phyloP scores from a whole-genome alignment of 2,888 invertebrate species.

The Lithodes maja region DNA sequence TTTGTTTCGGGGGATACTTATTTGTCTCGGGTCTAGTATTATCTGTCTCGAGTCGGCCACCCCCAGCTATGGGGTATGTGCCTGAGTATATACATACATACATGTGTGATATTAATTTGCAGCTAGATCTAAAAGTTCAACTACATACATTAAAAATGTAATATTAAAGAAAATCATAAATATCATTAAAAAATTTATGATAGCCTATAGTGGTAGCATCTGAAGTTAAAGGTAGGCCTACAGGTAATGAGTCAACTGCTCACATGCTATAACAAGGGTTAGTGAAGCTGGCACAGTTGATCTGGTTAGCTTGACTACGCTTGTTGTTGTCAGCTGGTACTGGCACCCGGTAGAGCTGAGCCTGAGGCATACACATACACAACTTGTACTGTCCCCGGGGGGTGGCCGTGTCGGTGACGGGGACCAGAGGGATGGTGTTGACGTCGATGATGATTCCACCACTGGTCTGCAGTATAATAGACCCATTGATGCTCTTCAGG shows the following conservation, averaged over 20 bases:
- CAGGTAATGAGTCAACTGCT: background rate
- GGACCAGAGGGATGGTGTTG: conserved; percentile 71
- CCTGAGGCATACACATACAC: conserved; percentile 93
- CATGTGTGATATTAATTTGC: too few relatives aligned
- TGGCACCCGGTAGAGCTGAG: conserved; percentile 86
- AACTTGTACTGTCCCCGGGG: conserved; percentile 83
- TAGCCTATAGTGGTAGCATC: background rate
- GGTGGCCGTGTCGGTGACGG: conserved; percentile 66
- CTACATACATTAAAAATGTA: too few relatives aligned
- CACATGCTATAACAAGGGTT: conserved; percentile 79
- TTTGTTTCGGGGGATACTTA: too few relatives aligned
- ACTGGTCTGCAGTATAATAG: conserved; percentile 72
- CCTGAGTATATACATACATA: too few relatives aligned
- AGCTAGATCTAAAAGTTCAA: too few relatives aligned
- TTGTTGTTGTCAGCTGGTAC: conserved; percentile 78
- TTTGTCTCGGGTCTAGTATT: too few relatives aligned
- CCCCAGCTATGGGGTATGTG: too few relatives aligned
- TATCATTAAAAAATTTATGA: background rate
- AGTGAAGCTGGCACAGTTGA: conserved; percentile 80
- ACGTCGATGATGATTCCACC: conserved; percentile 72
- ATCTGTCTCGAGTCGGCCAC: too few relatives aligned
- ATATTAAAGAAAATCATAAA: too few relatives aligned
- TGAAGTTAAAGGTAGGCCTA: background rate
- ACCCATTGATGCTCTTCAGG: conserved; percentile 77
- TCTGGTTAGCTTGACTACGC: conserved; percentile 74